Conservation (phyloP, 2,888 invertebrate species). For the Byasa hedistus region DNA sequence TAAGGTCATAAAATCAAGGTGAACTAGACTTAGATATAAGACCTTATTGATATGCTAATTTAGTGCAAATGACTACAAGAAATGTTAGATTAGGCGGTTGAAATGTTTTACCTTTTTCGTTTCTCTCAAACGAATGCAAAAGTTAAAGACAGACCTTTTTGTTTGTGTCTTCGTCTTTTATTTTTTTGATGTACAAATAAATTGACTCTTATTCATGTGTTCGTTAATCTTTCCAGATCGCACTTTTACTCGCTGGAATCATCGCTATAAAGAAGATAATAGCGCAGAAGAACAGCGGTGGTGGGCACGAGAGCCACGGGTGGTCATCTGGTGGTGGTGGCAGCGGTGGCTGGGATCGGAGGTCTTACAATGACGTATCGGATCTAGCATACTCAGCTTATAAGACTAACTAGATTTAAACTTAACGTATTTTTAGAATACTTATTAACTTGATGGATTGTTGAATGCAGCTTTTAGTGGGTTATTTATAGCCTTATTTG, state of each 20-base stretch:
- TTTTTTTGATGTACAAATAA: background rate
- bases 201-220: background rate
- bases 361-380: constrained; percentile 76
- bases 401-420: constrained; percentile 49
- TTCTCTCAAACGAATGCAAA: too few relatives aligned
- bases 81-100: too few relatives aligned
- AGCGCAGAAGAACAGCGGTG: constrained; percentile 82
- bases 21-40: too few relatives aligned
- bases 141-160: too few relatives aligned
- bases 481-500: too few relatives aligned
- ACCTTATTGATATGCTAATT: too few relatives aligned
- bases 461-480: too few relatives aligned
- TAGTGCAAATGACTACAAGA: too few relatives aligned
- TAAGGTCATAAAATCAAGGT: too few relatives aligned
- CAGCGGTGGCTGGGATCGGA: constrained; percentile 84
- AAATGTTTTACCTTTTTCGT: too few relatives aligned
- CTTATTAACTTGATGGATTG: background rate
- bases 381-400: constrained; percentile 87
- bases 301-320: constrained; percentile 75
- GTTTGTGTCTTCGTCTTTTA: background rate
- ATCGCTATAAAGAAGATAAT: constrained; percentile 90
- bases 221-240: constrained; percentile 82
- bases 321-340: constrained; percentile 74
- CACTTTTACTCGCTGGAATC: constrained; percentile 88
- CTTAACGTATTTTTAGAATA: background rate